A percentile compares a stretch with the other conserved stretches of the same genome.
phyloP scores from a whole-genome alignment of 2,888 invertebrate genomes.

The Drosophila barbarae region DNA sequence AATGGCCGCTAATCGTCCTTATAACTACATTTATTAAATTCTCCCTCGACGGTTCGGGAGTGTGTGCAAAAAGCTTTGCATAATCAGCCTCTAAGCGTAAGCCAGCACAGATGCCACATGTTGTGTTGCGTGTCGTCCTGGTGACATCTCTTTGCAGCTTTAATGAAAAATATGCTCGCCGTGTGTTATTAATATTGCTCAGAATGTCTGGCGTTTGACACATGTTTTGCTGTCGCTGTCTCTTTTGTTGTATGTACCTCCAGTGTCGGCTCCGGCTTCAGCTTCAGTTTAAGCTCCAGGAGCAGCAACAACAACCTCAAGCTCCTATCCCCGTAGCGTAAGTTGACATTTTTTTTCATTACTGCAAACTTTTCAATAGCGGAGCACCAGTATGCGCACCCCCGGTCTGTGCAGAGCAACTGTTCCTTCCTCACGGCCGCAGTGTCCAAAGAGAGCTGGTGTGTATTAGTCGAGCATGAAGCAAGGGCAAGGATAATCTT shows the following conservation, averaged over 20 bases:
- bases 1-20: slow-evolving; percentile 52
- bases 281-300: slow-evolving; percentile 22
- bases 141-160: slow-evolving; percentile 66
- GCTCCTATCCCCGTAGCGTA: slow-evolving; percentile 32
- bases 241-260: slow-evolving; percentile 44
- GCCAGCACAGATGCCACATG: slow-evolving; percentile 25
- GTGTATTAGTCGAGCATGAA: slow-evolving; percentile 44
- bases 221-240: slow-evolving; percentile 70
- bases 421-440: slow-evolving; percentile 2
- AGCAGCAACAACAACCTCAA: slow-evolving; percentile 6
- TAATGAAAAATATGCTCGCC: slow-evolving; percentile 72
- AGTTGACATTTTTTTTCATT: slow-evolving; percentile 74
- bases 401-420: slow-evolving; percentile 10
- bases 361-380: slow-evolving; percentile 71
- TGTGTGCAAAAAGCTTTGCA: slow-evolving; percentile 32
- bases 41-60: slow-evolving; percentile 5
- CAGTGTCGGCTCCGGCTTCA: slow-evolving; percentile 28
- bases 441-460: slow-evolving; percentile 48
- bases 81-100: slow-evolving; percentile 28
- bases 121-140: slow-evolving; percentile 43
- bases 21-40: slow-evolving; percentile 55
- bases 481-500: slow-evolving; percentile 74
- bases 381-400: slow-evolving; percentile 43
- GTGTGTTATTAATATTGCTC: slow-evolving; percentile 75
- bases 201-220: slow-evolving; percentile 73